Evolutionary conservation across 2,888 invertebrate species (phyloP).

Genomic region (Nebria salina): DNA sequence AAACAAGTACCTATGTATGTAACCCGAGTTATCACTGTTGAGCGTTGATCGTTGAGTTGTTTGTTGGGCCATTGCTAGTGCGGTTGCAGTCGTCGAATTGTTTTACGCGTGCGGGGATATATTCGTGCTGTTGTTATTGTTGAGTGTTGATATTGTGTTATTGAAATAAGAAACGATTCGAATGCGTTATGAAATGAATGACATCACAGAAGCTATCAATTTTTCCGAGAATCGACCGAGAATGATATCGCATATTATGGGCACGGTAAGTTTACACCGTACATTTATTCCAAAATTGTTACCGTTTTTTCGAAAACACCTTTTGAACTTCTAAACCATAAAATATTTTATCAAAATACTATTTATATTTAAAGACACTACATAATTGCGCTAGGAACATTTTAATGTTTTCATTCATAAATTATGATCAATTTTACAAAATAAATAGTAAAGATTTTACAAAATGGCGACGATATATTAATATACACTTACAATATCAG

Average conservation of each 20-base stretch:
- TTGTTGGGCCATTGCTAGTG: not conserved
- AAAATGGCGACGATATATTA: too few species aligned
- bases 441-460: too few species aligned
- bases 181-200: constrained; percentile 32
- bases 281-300: not conserved
- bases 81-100: not conserved
- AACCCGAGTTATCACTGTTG: not conserved
- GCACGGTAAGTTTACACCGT: constrained; percentile 22
- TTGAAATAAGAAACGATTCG: not conserved
- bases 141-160: not conserved
- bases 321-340: not conserved
- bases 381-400: not conserved
- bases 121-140: not conserved
- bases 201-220: constrained; percentile 32
- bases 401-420: too few species aligned
- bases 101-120: not conserved
- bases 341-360: constrained; percentile 13
- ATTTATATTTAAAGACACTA: constrained; percentile 6
- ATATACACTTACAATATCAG: too few species aligned
- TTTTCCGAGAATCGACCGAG: constrained; percentile 35
- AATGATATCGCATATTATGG: constrained; percentile 43
- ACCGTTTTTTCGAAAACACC: too few species aligned
- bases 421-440: too few species aligned
- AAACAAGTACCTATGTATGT: not conserved
- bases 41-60: not conserved